Percentiles rank a stretch among this genome's conserved stretches.
Evolutionary conservation across 2,888 invertebrate species (phyloP).

Genomic region (Pecten maximus): DNA sequence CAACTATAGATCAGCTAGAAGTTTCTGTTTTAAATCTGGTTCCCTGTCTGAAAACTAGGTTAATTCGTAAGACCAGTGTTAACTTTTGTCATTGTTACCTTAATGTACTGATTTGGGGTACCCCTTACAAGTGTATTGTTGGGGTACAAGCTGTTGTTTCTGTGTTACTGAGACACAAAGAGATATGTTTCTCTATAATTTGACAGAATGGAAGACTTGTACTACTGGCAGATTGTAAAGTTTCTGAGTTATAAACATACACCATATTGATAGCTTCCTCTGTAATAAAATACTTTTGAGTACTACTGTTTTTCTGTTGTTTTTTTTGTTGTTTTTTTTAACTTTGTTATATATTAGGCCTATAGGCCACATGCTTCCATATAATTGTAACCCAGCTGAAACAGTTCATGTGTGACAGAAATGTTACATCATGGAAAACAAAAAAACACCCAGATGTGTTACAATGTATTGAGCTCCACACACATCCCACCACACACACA

Average conservation of each 20-base stretch:
- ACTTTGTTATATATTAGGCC: too few species aligned
- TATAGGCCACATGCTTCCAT: too few species aligned
- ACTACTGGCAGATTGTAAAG: neutral
- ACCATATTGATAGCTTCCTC: neutral
- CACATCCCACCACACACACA: too few species aligned
- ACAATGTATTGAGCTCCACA: too few species aligned
- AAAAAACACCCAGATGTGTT: too few species aligned
- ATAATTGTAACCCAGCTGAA: too few species aligned
- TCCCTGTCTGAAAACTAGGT: neutral
- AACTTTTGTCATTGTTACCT: neutral
- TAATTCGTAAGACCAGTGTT: neutral
- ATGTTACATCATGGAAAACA: too few species aligned
- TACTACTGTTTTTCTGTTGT: neutral
- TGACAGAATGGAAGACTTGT: neutral
- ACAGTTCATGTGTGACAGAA: too few species aligned
- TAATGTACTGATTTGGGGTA: neutral
- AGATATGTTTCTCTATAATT: neutral
- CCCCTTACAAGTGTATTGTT: neutral
- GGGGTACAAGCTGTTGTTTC: neutral
- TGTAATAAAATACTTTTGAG: conserved; percentile 1
- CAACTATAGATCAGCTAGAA: neutral
- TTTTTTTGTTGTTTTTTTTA: too few species aligned
- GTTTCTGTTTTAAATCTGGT: neutral
- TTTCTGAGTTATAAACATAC: neutral
- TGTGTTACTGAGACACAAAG: neutral